Evolutionary conservation across 2,797 vertebrate genomes (phyloP).

Genomic region (Scolopax rusticola): DNA sequence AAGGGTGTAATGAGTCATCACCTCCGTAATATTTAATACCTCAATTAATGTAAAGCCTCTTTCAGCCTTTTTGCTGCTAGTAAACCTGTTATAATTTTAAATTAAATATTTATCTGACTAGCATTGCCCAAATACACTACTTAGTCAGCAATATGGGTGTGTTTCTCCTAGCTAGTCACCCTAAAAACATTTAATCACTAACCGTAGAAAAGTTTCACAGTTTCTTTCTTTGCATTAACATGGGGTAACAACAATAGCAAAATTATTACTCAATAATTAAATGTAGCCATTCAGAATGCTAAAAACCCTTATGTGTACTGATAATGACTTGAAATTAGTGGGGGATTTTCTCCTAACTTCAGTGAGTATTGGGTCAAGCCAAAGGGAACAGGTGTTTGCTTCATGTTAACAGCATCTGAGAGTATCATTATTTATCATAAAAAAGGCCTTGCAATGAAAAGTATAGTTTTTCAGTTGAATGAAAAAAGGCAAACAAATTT

Average conservation of each 20-base stretch:
- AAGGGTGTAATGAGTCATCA: constrained; percentile 62
- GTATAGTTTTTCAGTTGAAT: not conserved
- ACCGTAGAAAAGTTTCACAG: not conserved
- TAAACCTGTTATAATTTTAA: constrained; percentile 43
- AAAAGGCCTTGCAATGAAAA: not conserved
- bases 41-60: constrained; percentile 41
- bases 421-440: fast-evolving
- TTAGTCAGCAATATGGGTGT: not conserved
- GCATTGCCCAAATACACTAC: constrained; percentile 34
- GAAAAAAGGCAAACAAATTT: not conserved
- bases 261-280: not conserved
- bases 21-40: constrained; percentile 40
- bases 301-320: not conserved
- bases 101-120: constrained; percentile 36
- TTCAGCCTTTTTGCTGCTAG: constrained; percentile 53
- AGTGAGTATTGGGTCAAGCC: not conserved
- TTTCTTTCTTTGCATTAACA: not conserved
- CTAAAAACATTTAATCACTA: not conserved
- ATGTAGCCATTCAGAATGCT: not conserved
- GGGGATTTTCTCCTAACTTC: not conserved
- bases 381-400: not conserved
- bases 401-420: not conserved
- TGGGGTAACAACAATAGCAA: not conserved
- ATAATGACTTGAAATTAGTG: not conserved
- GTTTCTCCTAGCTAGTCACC: not conserved